A percentile compares a stretch with the other conserved stretches of the same genome.
Evolutionary conservation across 2,888 invertebrate species (phyloP).

Genomic region (Cephus pulcher): DNA sequence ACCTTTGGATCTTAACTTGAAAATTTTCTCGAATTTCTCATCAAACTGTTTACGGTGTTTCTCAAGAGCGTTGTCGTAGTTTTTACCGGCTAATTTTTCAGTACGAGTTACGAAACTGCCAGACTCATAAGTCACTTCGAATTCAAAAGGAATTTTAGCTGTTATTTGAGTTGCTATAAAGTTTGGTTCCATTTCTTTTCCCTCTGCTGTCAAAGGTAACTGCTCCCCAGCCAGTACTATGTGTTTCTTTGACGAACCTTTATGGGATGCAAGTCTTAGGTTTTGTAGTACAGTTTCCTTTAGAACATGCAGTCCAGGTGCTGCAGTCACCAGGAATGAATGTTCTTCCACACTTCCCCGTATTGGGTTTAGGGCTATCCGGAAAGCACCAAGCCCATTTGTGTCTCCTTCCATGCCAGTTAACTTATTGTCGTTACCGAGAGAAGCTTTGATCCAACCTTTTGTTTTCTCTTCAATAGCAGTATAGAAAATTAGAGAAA

Average conservation of each 20-base stretch:
- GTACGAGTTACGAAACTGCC: slow-evolving; percentile 73
- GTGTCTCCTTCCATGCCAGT: slow-evolving; percentile 81
- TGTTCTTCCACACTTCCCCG: slow-evolving; percentile 75
- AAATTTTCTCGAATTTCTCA: slow-evolving; percentile 83
- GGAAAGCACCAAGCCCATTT: slow-evolving; percentile 82
- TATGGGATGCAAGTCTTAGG: slow-evolving; percentile 72
- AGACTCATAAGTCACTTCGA: slow-evolving; percentile 88
- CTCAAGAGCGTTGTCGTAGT: slow-evolving; percentile 75
- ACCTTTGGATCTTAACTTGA: slow-evolving; percentile 80
- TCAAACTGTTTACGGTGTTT: slow-evolving; percentile 76
- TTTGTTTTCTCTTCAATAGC: slow-evolving; percentile 81
- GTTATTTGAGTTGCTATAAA: slow-evolving; percentile 84
- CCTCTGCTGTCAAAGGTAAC: slow-evolving; percentile 63
- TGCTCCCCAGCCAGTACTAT: slow-evolving; percentile 75
- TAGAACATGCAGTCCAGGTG: slow-evolving; percentile 77
- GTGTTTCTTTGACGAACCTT: slow-evolving; percentile 68
- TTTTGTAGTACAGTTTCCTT: slow-evolving; percentile 82
- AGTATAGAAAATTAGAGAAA: slow-evolving; percentile 84
- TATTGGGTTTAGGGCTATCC: slow-evolving; percentile 66
- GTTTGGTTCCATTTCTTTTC: slow-evolving; percentile 72
- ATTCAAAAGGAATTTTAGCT: slow-evolving; percentile 81
- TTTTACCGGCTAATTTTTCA: slow-evolving; percentile 71
- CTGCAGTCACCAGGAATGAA: slow-evolving; percentile 79
- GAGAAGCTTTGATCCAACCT: slow-evolving; percentile 69
- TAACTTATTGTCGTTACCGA: slow-evolving; percentile 67